Evolutionary conservation across 2,113 vertebrate species (phyloP), one percentile per base, ranked within the genome.

Genomic region (Mus pahari): DNA sequence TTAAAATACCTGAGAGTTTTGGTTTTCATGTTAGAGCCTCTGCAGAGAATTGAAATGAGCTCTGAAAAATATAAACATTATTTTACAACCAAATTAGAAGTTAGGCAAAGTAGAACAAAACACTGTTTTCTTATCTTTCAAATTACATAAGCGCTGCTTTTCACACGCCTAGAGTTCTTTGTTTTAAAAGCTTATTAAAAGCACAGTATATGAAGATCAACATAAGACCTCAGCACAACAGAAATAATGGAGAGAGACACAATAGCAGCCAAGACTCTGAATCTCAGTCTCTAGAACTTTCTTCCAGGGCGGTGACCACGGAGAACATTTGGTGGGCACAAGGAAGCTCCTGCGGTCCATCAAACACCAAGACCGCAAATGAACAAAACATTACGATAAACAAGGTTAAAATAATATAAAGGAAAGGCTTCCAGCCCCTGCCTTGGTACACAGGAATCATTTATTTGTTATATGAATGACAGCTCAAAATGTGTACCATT

Each of bases 1-100:
- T 62, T 36, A 97, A 75, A 94, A 94, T 98, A 98, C 97, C 98
- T 98, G 93, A 97, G 94, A 86, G 92, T 96, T 94, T 97, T 97
- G 97, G 97, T 97, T 97, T 86, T 94, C 97, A 98, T 97, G 97
- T 97, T 97, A 97, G 93, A 78, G 97, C 92, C 95, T 96, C 90
- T 97, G 75, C 53, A 95, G 89, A 96, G 45, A 97, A 98, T 53
- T 91, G 92, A 98, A 97, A 94, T 39, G 7, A 93, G 45, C 79
- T 98, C 97, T 97, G 94, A n/a, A 97, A 96, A 97, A 96, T 60
- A 91, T 91, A 98, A 96, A 86, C 9, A 70, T 58, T 33, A 86
- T 78, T 96, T 97, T 89, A 89, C 24, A 82, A 45, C 92, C 86
- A 97, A 94, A 94, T 94, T 94, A 90, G 78, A 90, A 90, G 39